Evolutionary conservation across 2,888 invertebrate genomes (phyloP).

Genomic region (Stramonita haemastoma): DNA sequence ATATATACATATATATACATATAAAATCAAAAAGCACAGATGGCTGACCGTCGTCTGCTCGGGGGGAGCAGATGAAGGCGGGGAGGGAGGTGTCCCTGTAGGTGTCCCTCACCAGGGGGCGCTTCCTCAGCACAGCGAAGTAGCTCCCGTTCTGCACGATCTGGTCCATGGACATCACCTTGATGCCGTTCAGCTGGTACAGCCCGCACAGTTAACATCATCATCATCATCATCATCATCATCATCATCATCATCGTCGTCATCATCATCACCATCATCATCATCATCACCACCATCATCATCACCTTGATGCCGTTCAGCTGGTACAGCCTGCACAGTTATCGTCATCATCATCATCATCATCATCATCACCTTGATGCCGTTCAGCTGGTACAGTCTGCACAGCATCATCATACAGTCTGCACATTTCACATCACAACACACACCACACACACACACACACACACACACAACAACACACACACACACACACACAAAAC

Average conservation of each 20-base stretch:
- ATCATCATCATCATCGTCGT: no score
- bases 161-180: constrained; percentile 44
- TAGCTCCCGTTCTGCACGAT: constrained; percentile 45
- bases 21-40: no score
- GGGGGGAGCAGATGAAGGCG: constrained; percentile 45
- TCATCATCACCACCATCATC: constrained; percentile 43
- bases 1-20: no score
- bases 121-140: constrained; percentile 39
- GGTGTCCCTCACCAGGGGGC: constrained; percentile 39
- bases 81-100: constrained; percentile 44
- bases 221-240: no score
- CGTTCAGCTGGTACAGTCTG: constrained; percentile 43
- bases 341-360: constrained; percentile 43
- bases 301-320: constrained; percentile 42
- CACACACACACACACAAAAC: no score
- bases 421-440: no score
- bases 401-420: background rate
- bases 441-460: no score
- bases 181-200: constrained; percentile 42
- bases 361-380: constrained; percentile 40
- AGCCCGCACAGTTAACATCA: constrained; percentile 3
- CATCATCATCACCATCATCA: no score
- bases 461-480: no score
- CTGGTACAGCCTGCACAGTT: constrained; percentile 38
- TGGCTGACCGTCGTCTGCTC: constrained; percentile 33